Conservation (phyloP, 1,140 invertebrate genomes). For the Zaprionus ornatus region DNA sequence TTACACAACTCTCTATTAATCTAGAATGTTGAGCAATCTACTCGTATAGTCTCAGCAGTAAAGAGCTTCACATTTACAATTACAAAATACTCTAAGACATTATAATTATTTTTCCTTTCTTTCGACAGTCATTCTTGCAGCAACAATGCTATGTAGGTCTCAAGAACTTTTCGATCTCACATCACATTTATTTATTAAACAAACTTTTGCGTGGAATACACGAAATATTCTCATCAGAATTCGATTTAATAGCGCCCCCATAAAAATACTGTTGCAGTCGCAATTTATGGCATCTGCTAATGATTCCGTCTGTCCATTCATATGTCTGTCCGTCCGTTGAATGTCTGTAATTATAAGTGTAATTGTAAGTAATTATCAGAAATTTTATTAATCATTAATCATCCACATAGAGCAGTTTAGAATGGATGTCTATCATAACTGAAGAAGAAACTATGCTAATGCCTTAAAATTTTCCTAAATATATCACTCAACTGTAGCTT, state of each 20-base stretch:
- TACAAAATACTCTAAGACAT: too few relatives aligned
- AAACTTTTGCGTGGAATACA: neutral
- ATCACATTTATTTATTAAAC: constrained; percentile 2
- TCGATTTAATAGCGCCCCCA: neutral
- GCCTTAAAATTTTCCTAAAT: neutral
- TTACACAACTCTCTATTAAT: too few relatives aligned
- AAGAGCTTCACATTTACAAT: too few relatives aligned
- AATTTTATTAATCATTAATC: neutral
- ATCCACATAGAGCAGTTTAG: neutral
- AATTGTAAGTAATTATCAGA: constrained; percentile 2
- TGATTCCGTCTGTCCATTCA: neutral
- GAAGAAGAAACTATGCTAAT: neutral
- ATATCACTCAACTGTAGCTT: neutral
- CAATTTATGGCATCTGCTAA: constrained; percentile 2
- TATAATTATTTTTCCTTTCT: neutral
- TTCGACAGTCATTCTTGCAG: neutral
- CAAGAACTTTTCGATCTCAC: neutral
- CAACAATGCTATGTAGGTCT: neutral
- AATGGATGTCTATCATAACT: neutral
- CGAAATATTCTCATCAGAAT: neutral
- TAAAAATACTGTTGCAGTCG: neutral
- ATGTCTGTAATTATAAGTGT: constrained; percentile 5
- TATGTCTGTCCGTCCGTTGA: neutral
- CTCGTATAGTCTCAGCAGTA: too few relatives aligned
- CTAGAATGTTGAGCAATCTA: too few relatives aligned